Base-by-base conservation (phyloP, 2,888 invertebrate genomes). In the Agrochola litura region DNA sequence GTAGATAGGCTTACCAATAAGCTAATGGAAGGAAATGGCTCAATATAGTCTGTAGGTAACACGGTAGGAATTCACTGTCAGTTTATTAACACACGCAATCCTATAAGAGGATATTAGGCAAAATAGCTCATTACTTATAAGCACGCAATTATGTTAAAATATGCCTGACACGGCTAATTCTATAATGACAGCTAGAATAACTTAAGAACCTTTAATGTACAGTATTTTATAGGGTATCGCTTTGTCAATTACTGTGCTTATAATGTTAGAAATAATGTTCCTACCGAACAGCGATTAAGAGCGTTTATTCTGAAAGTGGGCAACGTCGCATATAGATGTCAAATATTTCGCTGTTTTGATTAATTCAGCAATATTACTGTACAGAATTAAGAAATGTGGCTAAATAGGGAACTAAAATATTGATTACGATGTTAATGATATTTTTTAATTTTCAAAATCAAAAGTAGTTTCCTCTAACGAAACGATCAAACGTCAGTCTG, bases 21-120 rank as follows among this genome's bases (percentile, higher is more conserved):
- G 10, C 16, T 63, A 70, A 70, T 69, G 46, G 12, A 64, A 76
- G 84, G 85, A 85, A 79, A 84, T 84, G 64, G 58, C 76, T 78
- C 67, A 76, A 79, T 84, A 76, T 41, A 63, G 58, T n/a, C 22
- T 16, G 49, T 43, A 43, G 41, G 49, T 63, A 70, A 73, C n/a
- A 75, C 64, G 49, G 14, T 64, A 52, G 61, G 69, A 81, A 84
- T 84, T 58, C 25, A 61, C 69, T 63, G 63, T 69, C 63, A 63
- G 41, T 82, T 73, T 70, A 9, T 43, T 58, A 84, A 72, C 52
- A 73, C 60, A 58, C 69, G 72, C 60, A 61, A 43, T 30, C 8
- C 52, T 41, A 19, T 70, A 41, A 73, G 66, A 81, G 85, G 78
- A 84, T 73, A 78, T 84, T 84, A 73, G 30, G 85, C 43, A 84